phyloP scores from a whole-genome alignment of 2,888 invertebrate genomes.

The Caenorhabditis japonica region DNA sequence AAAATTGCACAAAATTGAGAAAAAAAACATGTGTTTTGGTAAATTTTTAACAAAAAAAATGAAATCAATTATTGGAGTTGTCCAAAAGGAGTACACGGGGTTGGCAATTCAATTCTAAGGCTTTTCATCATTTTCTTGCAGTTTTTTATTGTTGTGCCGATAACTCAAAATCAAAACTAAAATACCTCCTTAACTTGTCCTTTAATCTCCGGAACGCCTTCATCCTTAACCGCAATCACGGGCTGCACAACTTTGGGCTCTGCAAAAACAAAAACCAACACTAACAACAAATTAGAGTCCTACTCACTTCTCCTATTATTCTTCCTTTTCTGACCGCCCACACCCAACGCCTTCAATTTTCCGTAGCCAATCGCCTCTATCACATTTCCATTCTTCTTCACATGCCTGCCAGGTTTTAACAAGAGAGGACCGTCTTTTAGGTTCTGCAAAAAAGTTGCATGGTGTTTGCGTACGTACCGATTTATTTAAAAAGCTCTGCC shows the following conservation, averaged over 20 bases:
- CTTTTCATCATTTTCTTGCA: conserved; percentile 3
- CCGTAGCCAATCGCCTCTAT: conserved; percentile 45
- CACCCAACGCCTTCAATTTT: conserved; percentile 20
- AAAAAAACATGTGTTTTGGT: too few species aligned
- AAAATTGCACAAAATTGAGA: too few species aligned
- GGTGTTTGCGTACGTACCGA: too few species aligned
- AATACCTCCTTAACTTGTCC: conserved; percentile 12
- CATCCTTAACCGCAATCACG: conserved; percentile 16
- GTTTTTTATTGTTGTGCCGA: background rate
- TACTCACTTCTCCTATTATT: conserved; percentile 24
- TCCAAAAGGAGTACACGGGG: background rate
- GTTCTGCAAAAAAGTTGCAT: conserved; percentile 37
- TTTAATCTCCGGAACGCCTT: conserved; percentile 13
- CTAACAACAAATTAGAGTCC: too few species aligned
- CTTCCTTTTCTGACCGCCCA: conserved; percentile 4
- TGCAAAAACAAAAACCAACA: too few species aligned
- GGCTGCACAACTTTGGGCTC: conserved; percentile 29
- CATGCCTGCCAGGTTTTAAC: conserved; percentile 20
- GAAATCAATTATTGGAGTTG: background rate
- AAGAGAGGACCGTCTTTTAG: conserved; percentile 44
- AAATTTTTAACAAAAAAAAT: too few species aligned
- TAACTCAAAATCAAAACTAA: too few species aligned
- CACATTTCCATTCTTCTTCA: conserved; percentile 31
- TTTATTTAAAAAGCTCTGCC: too few species aligned
- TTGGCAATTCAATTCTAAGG: background rate